These are phyloP conservation scores for Acanthococcus lagerstroemiae DNA, from an alignment of 2,888 invertebrate species.

Conservation along the genomic window DNA sequence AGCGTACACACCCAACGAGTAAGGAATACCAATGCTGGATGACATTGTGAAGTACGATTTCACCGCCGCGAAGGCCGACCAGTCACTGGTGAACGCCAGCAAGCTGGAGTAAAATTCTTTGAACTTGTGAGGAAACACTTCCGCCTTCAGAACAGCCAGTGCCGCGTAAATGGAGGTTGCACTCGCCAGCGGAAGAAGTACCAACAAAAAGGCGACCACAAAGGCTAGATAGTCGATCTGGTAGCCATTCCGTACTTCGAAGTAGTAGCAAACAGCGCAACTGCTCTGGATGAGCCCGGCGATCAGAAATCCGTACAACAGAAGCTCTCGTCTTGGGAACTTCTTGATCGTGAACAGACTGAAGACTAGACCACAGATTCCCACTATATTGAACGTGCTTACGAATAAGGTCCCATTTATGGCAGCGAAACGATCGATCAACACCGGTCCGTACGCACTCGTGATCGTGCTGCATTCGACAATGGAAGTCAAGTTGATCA, in stretches of 20 bases:
- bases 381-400: background rate
- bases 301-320: background rate
- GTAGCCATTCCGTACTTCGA: background rate
- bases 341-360: background rate
- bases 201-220: background rate
- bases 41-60: background rate
- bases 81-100: background rate
- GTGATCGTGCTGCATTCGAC: background rate
- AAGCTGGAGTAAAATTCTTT: background rate
- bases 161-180: background rate
- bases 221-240: background rate
- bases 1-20: background rate
- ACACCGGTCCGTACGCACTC: background rate
- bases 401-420: background rate
- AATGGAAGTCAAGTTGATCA: background rate
- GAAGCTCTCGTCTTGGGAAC: background rate
- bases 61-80: background rate
- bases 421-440: background rate
- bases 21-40: background rate
- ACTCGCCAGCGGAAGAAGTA: background rate
- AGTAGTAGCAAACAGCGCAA: background rate
- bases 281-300: background rate
- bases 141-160: background rate
- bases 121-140: background rate
- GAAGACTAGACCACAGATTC: background rate